Evolutionary conservation across 2,797 vertebrate genomes (phyloP).

Genomic region (Rhadinocentrus ornatus): DNA sequence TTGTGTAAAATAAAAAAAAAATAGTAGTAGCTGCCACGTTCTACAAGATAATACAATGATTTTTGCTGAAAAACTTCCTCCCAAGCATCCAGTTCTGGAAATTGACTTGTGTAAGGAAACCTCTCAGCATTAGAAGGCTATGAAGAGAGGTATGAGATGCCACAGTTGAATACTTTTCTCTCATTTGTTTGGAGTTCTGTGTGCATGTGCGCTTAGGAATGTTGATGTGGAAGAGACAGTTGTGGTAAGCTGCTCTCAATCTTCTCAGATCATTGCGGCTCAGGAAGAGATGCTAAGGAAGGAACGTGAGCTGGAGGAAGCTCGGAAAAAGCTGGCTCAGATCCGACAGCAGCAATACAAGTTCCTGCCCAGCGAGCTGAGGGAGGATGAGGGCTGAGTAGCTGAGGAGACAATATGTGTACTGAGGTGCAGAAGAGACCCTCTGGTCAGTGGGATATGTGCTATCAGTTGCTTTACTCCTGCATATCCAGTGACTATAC

Average conservation of each 20-base stretch:
- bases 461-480: slow-evolving; percentile 59
- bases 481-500: slow-evolving; percentile 62
- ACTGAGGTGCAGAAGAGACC: slow-evolving; percentile 33
- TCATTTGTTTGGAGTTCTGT: background rate
- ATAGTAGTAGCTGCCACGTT: background rate
- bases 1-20: background rate
- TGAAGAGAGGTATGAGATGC: background rate
- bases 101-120: background rate
- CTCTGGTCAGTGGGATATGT: slow-evolving; percentile 24
- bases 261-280: slow-evolving; percentile 93
- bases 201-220: background rate
- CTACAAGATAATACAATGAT: background rate
- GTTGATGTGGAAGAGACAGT: slow-evolving; percentile 18
- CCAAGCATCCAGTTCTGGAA: no score
- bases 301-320: slow-evolving; percentile 96
- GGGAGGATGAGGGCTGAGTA: slow-evolving; percentile 93
- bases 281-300: slow-evolving; percentile 99
- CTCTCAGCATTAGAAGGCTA: background rate
- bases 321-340: slow-evolving; percentile 97
- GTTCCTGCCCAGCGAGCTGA: slow-evolving; percentile 94
- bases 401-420: background rate
- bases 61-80: no score
- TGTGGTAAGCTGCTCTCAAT: slow-evolving; percentile 37
- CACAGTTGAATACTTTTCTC: background rate
- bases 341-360: slow-evolving; percentile 99